Evolutionary conservation across 2,888 invertebrate genomes (phyloP), one percentile per base, ranked within the genome.

Genomic region (Nowickia ferox): DNA sequence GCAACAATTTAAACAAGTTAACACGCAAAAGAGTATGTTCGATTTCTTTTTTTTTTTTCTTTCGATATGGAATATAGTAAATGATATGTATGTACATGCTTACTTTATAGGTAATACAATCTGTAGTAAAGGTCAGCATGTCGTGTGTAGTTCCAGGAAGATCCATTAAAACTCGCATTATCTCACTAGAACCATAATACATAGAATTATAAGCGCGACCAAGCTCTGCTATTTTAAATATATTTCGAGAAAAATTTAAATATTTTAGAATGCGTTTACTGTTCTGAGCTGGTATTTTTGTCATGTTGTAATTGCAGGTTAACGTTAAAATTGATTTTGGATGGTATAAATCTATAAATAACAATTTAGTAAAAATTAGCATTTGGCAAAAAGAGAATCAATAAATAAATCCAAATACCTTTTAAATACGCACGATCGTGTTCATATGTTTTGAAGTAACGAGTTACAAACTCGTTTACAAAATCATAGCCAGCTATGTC

Each of bases 401-500:
- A 30, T 30, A 30, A 30, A 30, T 30, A 30, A 30, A 30, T 30
- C 30, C 6, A 38, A 22, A 17, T 78, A 89, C 90, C 89, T 88
- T 87, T 88, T 15, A 92, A 83, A 71, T 85, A 81, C 0, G 80
- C 44, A 5, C 92, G 89, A 3, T 89, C 66, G 6, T 88, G 87
- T 13, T 92, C 91, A 11, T 90, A 92, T 38, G 90, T 87, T 2
- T 84, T 79, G 44, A 92, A 89, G 65, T 89, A 92, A 4, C 88
- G 87, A 0, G 78, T 87, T 0, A 92, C 84, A 65, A 92, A 92
- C 17, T 89, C 87, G 1, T 91, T 89, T 0, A 89, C 88, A 65
- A 92, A 87, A 84, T 92, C 92, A 72, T 92, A 92, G 5, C 90
- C 92, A 11, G 77, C 87, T 1, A 89, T 80, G 19, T 92, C 87